Evolutionary conservation across 92 coral and sea anemone genomes (phyloP).

Genomic region (Phenganax stokvisi): DNA sequence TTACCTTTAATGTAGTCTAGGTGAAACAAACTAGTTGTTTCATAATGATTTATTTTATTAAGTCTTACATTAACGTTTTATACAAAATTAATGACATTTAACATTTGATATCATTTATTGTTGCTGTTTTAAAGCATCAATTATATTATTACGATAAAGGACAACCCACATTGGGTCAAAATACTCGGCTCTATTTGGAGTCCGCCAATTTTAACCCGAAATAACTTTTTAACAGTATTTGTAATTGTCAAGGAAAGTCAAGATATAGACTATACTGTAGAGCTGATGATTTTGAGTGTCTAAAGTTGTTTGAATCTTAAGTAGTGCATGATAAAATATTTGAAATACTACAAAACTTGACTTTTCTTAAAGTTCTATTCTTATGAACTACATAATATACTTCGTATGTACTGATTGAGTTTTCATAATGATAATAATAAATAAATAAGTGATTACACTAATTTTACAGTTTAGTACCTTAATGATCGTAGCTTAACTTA

Average conservation of each 20-base stretch:
- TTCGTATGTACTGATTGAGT: background rate
- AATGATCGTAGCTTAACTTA: background rate
- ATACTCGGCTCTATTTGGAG: slow-evolving; percentile 23
- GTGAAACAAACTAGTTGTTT: background rate
- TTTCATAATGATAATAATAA: background rate
- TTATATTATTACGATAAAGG: slow-evolving; percentile 9
- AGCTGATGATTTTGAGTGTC: background rate
- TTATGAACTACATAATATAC: slow-evolving; percentile 14
- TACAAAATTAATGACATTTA: background rate
- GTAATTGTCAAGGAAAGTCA: slow-evolving; percentile 12
- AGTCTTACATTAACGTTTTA: background rate
- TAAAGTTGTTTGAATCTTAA: background rate
- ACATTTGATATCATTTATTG: background rate
- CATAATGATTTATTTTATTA: background rate
- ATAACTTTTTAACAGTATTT: slow-evolving; percentile 25
- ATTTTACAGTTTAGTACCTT: background rate
- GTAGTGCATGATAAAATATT: background rate
- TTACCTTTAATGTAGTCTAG: background rate
- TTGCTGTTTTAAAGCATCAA: slow-evolving; percentile 22
- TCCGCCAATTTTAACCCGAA: slow-evolving; percentile 19
- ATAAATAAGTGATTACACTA: background rate
- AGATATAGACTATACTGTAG: background rate
- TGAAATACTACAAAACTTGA: background rate
- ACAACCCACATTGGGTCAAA: slow-evolving; percentile 39
- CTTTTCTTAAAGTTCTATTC: slow-evolving; percentile 31